These are phyloP conservation scores for Oryzias dopingdopingensis DNA, from an alignment of 2,797 vertebrate species.

Conservation along the genomic window DNA sequence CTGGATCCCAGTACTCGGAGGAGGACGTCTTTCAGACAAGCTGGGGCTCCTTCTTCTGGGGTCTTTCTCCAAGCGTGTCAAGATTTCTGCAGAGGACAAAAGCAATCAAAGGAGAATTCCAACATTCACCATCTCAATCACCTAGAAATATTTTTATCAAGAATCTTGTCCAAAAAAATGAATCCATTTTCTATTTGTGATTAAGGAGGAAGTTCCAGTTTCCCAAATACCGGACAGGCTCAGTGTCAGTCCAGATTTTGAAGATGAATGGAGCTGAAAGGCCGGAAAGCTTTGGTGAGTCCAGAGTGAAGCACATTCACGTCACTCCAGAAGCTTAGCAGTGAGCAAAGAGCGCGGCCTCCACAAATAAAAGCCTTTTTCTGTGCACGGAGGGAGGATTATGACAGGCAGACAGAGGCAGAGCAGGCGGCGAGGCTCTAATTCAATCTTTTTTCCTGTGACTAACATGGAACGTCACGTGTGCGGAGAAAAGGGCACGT, in stretches of 20 bases:
- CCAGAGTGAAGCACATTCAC: slow-evolving; percentile 11
- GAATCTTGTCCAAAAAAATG: too few relatives aligned
- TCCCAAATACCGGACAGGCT: slow-evolving; percentile 31
- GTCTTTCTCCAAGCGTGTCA: slow-evolving; percentile 47
- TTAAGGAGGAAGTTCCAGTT: slow-evolving; percentile 10
- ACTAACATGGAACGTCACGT: background rate
- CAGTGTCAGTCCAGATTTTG: slow-evolving; percentile 26
- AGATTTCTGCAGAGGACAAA: slow-evolving; percentile 26
- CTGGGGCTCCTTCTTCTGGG: slow-evolving; percentile 49
- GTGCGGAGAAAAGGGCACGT: background rate
- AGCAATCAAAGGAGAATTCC: slow-evolving; percentile 1
- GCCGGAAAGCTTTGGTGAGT: slow-evolving; percentile 25
- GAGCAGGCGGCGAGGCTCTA: slow-evolving; percentile 1
- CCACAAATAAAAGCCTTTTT: slow-evolving; percentile 19
- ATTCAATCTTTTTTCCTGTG: slow-evolving; percentile 2
- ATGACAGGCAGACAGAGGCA: slow-evolving; percentile 1
- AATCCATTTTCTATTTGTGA: slow-evolving; percentile 1
- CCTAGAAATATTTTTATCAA: background rate
- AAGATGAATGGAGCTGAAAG: slow-evolving; percentile 37
- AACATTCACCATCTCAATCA: background rate
- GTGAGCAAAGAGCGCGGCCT: slow-evolving; percentile 15
- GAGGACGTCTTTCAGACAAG: slow-evolving; percentile 53
- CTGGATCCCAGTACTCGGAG: slow-evolving; percentile 49
- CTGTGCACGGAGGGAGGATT: background rate
- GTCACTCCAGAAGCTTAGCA: slow-evolving; percentile 38